Conservation (phyloP, 2,888 invertebrate species). For the Drosophila paramelanica region DNA sequence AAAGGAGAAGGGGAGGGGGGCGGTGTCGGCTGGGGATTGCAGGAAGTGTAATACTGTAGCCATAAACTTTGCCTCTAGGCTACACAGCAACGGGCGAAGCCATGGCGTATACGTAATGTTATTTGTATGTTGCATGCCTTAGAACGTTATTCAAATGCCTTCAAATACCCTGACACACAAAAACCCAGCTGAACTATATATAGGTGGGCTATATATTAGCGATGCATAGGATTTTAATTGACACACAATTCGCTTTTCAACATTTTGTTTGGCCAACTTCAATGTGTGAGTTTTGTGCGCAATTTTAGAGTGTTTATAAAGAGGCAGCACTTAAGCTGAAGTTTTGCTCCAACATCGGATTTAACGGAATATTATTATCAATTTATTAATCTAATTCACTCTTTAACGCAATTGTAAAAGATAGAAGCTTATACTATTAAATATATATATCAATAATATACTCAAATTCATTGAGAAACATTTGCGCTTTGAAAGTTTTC, state of each 20-base stretch:
- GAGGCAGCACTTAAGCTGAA: neutral
- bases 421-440: no score
- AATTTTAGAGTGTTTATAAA: neutral
- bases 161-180: constrained; percentile 12
- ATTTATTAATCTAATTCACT: no score
- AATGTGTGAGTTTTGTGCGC: neutral
- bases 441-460: no score
- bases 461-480: no score
- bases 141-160: constrained; percentile 63
- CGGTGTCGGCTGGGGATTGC: neutral
- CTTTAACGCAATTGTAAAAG: no score
- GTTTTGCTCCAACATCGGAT: no score
- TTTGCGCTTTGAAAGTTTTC: no score
- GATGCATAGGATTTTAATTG: neutral
- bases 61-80: constrained; percentile 40
- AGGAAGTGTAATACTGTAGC: constrained; percentile 17
- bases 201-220: neutral
- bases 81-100: constrained; percentile 5
- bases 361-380: no score
- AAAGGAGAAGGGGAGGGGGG: neutral
- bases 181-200: neutral
- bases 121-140: constrained; percentile 51
- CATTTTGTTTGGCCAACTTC: neutral
- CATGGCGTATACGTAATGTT: constrained; percentile 64
- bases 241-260: neutral